Percentiles rank a stretch among this genome's conserved stretches.
Evolutionary conservation across 1,140 invertebrate species (phyloP).

Genomic region (Tenebrio molitor): DNA sequence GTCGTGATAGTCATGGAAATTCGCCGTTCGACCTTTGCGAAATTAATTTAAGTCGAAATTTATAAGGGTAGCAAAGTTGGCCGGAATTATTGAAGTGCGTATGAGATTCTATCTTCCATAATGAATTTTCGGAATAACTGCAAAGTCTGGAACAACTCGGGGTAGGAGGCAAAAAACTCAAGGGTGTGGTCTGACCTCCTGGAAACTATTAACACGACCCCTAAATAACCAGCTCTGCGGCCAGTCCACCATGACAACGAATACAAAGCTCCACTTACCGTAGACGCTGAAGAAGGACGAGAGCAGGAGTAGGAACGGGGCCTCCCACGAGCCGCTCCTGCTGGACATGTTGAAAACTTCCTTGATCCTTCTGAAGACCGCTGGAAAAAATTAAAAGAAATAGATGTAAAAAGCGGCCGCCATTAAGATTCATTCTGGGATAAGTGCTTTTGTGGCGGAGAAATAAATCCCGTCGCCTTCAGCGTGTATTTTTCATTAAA

Average conservation of each 20-base stretch:
- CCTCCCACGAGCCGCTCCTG: constrained; percentile 23
- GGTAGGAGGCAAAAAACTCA: background rate
- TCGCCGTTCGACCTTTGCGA: background rate
- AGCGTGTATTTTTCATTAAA: background rate
- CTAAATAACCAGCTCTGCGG: too few species aligned
- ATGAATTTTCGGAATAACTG: background rate
- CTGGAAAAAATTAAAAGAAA: constrained; percentile 13
- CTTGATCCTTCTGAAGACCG: background rate
- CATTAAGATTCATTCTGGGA: constrained; percentile 7
- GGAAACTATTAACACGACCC: background rate
- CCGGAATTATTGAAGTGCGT: background rate
- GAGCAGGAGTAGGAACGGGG: constrained; percentile 25
- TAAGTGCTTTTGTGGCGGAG: background rate
- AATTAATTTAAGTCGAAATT: constrained; percentile 10
- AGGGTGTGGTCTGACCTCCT: background rate
- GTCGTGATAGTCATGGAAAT: background rate
- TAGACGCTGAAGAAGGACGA: constrained; percentile 19
- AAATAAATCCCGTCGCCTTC: background rate
- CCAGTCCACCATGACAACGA: too few species aligned
- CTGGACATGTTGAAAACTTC: constrained; percentile 33
- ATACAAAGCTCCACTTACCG: too few species aligned
- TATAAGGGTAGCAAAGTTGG: background rate
- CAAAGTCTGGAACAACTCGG: background rate
- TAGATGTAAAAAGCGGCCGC: constrained; percentile 1
- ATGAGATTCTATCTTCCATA: background rate